Evolutionary conservation across 2,888 invertebrate species (phyloP).

Genomic region (Epinotia demarniana): DNA sequence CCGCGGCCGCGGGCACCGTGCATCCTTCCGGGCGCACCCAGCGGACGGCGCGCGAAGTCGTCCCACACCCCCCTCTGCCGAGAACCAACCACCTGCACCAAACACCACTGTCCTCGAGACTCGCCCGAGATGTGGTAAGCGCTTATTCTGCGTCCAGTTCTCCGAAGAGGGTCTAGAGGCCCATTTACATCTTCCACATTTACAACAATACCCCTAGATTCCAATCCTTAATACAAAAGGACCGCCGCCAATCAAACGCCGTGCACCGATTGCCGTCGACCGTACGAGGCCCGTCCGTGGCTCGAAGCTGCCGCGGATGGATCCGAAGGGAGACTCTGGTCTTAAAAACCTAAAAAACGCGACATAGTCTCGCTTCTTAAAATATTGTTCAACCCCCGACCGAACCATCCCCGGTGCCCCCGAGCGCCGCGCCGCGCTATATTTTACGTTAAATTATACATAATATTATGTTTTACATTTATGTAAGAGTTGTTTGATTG

Average conservation of each 20-base stretch:
- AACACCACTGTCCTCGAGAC: not conserved
- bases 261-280: slow-evolving; percentile 48
- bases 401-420: slow-evolving; percentile 53
- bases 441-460: slow-evolving; percentile 83
- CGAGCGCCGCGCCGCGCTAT: slow-evolving; percentile 65
- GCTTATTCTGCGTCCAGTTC: slow-evolving; percentile 45
- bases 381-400: slow-evolving; percentile 8
- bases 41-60: slow-evolving; percentile 25
- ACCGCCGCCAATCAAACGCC: slow-evolving; percentile 49
- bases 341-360: slow-evolving; percentile 3
- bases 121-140: slow-evolving; percentile 9
- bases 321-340: not conserved
- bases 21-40: slow-evolving; percentile 47
- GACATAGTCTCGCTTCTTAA: not conserved
- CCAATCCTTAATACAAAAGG: slow-evolving; percentile 59
- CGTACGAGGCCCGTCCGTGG: slow-evolving; percentile 7
- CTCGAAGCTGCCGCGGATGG: slow-evolving; percentile 7
- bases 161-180: slow-evolving; percentile 59
- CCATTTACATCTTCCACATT: slow-evolving; percentile 45
- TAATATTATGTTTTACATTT: slow-evolving; percentile 85
- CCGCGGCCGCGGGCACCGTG: slow-evolving; percentile 24
- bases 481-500: slow-evolving; percentile 83
- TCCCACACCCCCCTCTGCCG: slow-evolving; percentile 16
- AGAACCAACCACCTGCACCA: slow-evolving; percentile 9
- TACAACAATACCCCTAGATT: slow-evolving; percentile 57